Conservation (phyloP, 2,113 vertebrate species). For the Miniopterus natalensis region DNA sequence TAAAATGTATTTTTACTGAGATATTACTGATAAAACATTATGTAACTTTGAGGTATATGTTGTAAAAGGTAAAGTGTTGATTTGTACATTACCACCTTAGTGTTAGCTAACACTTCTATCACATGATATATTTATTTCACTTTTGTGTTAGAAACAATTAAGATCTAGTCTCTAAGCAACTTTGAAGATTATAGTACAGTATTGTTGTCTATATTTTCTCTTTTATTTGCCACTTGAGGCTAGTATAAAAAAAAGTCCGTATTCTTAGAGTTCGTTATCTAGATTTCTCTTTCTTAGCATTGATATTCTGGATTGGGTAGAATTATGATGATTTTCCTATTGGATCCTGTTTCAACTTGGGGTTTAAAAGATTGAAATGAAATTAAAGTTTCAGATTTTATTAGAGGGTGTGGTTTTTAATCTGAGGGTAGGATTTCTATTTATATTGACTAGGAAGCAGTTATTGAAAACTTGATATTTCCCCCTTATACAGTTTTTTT, state of each 20-base stretch:
- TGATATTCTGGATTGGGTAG: background rate
- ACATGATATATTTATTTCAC: background rate
- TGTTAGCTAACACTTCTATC: background rate
- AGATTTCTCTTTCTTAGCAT: background rate
- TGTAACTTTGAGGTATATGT: background rate
- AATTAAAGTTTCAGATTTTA: background rate
- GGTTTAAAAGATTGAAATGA: conserved; percentile 5
- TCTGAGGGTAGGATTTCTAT: background rate
- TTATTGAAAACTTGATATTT: background rate
- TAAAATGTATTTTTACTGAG: background rate
- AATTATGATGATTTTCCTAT: background rate
- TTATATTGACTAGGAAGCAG: background rate
- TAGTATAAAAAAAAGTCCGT: background rate
- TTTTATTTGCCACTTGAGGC: background rate
- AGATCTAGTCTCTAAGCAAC: background rate
- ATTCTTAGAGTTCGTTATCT: background rate
- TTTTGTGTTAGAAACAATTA: background rate
- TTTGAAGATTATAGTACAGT: background rate
- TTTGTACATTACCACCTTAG: background rate
- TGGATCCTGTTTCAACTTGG: background rate
- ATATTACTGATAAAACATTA: background rate
- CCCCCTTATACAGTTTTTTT: background rate
- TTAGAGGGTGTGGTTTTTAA: background rate
- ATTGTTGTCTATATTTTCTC: background rate
- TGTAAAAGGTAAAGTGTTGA: background rate